Conservation (phyloP, 2,113 vertebrate species). For the Dasyurus viverrinus region DNA sequence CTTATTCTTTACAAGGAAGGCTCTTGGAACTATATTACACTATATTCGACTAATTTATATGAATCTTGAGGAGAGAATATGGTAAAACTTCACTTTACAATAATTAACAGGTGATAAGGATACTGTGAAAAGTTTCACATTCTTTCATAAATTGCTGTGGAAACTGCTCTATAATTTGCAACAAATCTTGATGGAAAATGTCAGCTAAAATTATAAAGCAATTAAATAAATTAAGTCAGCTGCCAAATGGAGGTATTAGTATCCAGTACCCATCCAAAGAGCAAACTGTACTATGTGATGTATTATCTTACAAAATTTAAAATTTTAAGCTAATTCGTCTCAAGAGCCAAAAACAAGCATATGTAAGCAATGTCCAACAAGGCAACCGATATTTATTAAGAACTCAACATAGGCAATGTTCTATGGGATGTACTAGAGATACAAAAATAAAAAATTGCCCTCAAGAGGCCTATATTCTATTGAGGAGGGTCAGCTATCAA, state of each 20-base stretch:
- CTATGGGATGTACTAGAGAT: not conserved
- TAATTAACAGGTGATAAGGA: conserved; percentile 64
- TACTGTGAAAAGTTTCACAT: conserved; percentile 57
- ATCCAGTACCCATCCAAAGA: conserved; percentile 49
- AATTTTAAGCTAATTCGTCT: not conserved
- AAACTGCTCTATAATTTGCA: conserved; percentile 70
- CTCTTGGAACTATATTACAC: conserved; percentile 47
- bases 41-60: conserved; percentile 44
- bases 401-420: not conserved
- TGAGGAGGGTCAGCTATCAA: not conserved
- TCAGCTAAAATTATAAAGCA: conserved; percentile 74
- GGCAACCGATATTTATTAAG: not conserved
- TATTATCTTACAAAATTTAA: not conserved
- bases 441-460: not conserved
- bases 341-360: not conserved
- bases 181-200: conserved; percentile 74
- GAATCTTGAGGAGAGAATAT: conserved; percentile 44
- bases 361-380: not conserved
- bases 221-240: conserved; percentile 78
- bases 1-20: conserved; percentile 2
- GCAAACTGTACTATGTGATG: conserved; percentile 52
- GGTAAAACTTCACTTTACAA: conserved; percentile 59
- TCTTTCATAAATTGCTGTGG: conserved; percentile 59
- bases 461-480: not conserved
- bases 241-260: conserved; percentile 65